phyloP scores from a whole-genome alignment of 2,113 vertebrate genomes.

The Perca flavescens region DNA sequence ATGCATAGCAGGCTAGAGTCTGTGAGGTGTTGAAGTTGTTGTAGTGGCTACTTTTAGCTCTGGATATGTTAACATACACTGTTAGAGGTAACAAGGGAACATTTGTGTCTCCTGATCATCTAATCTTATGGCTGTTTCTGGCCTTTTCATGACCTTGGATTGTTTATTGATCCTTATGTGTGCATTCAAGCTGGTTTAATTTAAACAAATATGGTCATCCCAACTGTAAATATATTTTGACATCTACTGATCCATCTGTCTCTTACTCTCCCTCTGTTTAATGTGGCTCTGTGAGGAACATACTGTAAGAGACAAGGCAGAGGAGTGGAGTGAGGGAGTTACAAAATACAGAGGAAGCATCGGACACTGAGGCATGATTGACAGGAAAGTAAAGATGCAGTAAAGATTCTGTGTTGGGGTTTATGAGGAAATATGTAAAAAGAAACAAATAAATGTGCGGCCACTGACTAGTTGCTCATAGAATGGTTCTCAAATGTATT shows the following conservation, averaged over 20 bases:
- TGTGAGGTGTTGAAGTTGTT: not conserved
- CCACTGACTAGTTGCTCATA: slow-evolving; percentile 35
- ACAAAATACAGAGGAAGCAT: slow-evolving; percentile 31
- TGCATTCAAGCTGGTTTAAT: slow-evolving; percentile 10
- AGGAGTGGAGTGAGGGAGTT: slow-evolving; percentile 26
- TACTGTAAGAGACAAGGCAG: not conserved
- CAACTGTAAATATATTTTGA: slow-evolving; percentile 25
- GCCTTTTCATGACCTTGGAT: slow-evolving; percentile 1
- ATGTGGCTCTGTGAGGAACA: slow-evolving; percentile 10
- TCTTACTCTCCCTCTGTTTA: slow-evolving; percentile 16
- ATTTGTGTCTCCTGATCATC: not conserved
- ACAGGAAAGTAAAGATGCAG: slow-evolving; percentile 35
- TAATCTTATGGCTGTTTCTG: not conserved
- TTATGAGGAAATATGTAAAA: slow-evolving; percentile 32
- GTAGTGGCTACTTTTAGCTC: not conserved
- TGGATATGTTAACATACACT: not conserved
- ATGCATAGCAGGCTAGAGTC: slow-evolving; percentile 21
- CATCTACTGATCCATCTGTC: slow-evolving; percentile 32
- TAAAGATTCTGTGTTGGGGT: slow-evolving; percentile 24
- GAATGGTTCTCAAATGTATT: slow-evolving; percentile 43
- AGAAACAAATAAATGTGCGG: slow-evolving; percentile 50
- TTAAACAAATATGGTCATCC: slow-evolving; percentile 40
- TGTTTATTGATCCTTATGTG: not conserved
- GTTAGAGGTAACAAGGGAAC: not conserved
- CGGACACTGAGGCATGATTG: slow-evolving; percentile 54